Conservation (phyloP, 1,140 invertebrate species). For the Zaprionus davidi region DNA sequence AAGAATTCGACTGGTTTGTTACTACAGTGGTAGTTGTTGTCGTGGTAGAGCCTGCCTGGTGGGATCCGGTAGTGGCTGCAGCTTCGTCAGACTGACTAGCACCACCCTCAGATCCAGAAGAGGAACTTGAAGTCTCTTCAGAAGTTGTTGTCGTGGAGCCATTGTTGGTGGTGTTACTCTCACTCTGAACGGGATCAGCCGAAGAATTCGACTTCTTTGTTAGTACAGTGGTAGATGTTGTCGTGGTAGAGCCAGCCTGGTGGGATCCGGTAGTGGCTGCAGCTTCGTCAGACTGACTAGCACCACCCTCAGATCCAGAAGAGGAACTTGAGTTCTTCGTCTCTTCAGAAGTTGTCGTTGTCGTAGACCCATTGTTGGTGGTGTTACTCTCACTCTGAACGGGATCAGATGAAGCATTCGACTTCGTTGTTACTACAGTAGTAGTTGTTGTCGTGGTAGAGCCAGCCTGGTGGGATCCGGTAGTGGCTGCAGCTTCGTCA, state of each 20-base stretch:
- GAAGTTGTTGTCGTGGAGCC: constrained; percentile 8
- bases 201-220: neutral
- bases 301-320: neutral
- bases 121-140: constrained; percentile 1
- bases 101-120: neutral
- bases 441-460: constrained; percentile 9
- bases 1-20: neutral
- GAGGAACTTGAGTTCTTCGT: neutral
- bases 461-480: neutral
- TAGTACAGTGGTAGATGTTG: neutral
- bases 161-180: neutral
- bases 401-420: neutral
- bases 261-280: neutral
- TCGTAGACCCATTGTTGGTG: constrained; percentile 12
- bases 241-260: constrained; percentile 17
- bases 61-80: neutral
- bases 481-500: too few relatives aligned
- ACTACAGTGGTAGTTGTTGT: constrained; percentile 12
- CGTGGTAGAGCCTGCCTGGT: constrained; percentile 6
- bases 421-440: neutral
- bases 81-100: neutral
- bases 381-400: constrained; percentile 12
- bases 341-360: neutral
- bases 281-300: neutral
- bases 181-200: neutral